Conservation (phyloP, 2,888 invertebrate genomes). For the Dyspetes luteomarginatus region DNA sequence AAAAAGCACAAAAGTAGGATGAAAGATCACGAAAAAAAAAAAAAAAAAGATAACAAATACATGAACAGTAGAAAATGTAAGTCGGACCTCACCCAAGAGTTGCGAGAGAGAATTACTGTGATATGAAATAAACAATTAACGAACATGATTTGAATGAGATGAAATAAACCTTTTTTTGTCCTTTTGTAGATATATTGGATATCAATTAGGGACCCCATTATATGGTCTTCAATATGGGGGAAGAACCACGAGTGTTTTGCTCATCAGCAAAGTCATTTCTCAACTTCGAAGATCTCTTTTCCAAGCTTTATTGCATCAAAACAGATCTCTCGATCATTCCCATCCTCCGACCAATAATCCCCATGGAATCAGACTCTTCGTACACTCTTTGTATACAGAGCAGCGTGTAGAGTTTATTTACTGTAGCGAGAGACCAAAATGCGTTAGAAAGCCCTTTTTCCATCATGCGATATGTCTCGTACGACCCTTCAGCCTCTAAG, state of each 20-base stretch:
- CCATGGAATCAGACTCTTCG: slow-evolving; percentile 35
- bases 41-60: too few relatives aligned
- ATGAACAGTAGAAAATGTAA: too few relatives aligned
- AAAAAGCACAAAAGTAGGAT: too few relatives aligned
- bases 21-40: too few relatives aligned
- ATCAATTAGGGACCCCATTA: not conserved
- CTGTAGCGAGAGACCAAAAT: too few relatives aligned
- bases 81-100: too few relatives aligned
- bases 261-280: slow-evolving; percentile 30
- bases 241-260: slow-evolving; percentile 66
- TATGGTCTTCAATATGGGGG: slow-evolving; percentile 44
- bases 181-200: not conserved
- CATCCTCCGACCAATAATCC: too few relatives aligned
- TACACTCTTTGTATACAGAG: too few relatives aligned
- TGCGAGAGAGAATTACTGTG: too few relatives aligned
- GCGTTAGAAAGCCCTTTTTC: slow-evolving; percentile 45
- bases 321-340: slow-evolving; percentile 64
- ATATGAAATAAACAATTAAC: too few relatives aligned
- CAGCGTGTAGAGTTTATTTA: too few relatives aligned
- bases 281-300: slow-evolving; percentile 42
- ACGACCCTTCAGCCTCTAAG: slow-evolving; percentile 47
- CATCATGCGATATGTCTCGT: slow-evolving; percentile 18
- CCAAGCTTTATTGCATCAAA: slow-evolving; percentile 73
- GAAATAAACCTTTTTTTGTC: not conserved
- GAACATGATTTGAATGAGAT: not conserved